phyloP scores from a whole-genome alignment of 2,888 invertebrate genomes.

The Clistopyga incitator region DNA sequence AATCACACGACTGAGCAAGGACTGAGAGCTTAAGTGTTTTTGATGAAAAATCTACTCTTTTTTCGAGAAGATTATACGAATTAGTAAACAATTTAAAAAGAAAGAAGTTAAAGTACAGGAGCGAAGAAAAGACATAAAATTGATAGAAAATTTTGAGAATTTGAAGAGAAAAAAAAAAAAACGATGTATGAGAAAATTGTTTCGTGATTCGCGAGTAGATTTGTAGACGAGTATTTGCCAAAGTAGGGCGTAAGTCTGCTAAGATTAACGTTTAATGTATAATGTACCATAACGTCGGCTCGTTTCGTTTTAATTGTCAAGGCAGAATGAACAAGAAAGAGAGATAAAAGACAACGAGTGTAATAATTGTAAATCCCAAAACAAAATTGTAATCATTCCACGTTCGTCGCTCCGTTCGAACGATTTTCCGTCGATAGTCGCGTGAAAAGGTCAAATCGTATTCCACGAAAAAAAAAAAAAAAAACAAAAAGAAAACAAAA shows the following conservation, averaged over 20 bases:
- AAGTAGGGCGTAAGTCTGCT: constrained; percentile 79
- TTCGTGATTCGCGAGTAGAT: constrained; percentile 62
- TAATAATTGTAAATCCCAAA: constrained; percentile 77
- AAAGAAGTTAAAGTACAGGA: constrained; percentile 9
- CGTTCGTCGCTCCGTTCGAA: constrained; percentile 48
- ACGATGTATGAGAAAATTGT: constrained; percentile 62
- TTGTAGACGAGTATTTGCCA: constrained; percentile 77
- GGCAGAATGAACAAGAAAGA: constrained; percentile 18
- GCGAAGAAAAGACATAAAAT: constrained; percentile 21
- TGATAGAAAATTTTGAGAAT: constrained; percentile 24
- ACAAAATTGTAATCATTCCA: constrained; percentile 65
- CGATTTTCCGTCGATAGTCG: constrained; percentile 37
- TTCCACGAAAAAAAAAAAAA: constrained; percentile 40
- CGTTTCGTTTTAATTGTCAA: constrained; percentile 55
- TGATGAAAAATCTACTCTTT: constrained; percentile 33
- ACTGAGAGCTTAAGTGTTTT: constrained; percentile 49
- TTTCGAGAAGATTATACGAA: constrained; percentile 34
- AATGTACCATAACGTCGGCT: constrained; percentile 67
- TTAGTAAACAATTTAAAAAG: background rate
- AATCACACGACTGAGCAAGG: constrained; percentile 54
- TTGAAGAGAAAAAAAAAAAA: no score
- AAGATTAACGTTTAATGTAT: constrained; percentile 75
- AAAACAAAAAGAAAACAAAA: background rate
- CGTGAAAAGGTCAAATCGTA: constrained; percentile 42
- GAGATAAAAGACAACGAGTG: constrained; percentile 52